Base-by-base conservation (phyloP, 2,797 vertebrate genomes). In the Pangasius mekongensis region DNA sequence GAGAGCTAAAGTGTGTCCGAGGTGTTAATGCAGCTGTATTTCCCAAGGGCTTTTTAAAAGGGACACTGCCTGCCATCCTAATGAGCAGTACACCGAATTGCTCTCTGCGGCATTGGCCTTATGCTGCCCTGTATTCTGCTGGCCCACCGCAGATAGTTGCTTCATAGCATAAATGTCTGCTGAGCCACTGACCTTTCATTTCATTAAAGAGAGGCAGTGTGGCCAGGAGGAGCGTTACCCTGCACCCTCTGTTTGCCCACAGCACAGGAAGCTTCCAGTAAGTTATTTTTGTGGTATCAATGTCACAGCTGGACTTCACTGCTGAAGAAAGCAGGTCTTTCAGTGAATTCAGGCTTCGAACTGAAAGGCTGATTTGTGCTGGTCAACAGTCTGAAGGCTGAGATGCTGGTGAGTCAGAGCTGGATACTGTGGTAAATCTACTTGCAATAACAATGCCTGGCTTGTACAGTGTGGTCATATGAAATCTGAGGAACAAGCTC, bases 1-100 rank as follows among this genome's bases (percentile, higher is more conserved):
- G 30, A 89, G 86, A 83, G 90, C 89, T 78, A 80, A 86, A 82
- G 76, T 77, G 64, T 71, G 73, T 54, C 43, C 49, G 89, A 94
- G 94, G 93, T 92, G 94, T 91, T 94, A 94, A 93, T 94, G 92
- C 92, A 93, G 93, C 92, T 94, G 91, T 93, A 94, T 93, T 93
- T 95, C 91, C 90, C 74, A 47, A 90, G 88, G 91, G 89, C 89
- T 77, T 73, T 86, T 43, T 43, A 89, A 90, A 87, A 76, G 71
- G 90, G 77, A 90, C 87, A 49, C 71, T 67, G 76, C 85, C 76
- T 54, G 80, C 88, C 80, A 86, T 20, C 62, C 58, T 86, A 87
- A 89, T 90, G 86, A 89, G 86, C 52, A 83, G 76, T 84, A 43
- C 66, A 74, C 87, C 74, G 14, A 56, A 62, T 85, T 11, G 84